Conservation (phyloP, 2,113 vertebrate genomes). For the Sturnira hondurensis region DNA sequence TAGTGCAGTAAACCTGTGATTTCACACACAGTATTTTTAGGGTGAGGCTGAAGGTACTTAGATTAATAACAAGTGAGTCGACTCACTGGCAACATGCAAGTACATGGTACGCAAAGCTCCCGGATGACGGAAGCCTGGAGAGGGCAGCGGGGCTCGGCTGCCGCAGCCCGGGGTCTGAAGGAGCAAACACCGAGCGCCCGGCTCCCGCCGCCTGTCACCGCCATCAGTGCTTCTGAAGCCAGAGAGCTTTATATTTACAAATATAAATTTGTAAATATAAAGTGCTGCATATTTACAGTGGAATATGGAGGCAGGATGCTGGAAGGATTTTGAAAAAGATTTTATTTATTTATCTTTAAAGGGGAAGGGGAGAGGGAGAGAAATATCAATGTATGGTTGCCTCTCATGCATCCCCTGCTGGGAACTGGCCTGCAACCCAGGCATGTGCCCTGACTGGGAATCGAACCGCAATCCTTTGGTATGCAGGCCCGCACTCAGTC, state of each 20-base stretch:
- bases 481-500: too few relatives aligned
- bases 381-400: too few relatives aligned
- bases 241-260: too few relatives aligned
- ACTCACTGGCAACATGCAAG: neutral
- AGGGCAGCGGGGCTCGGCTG: rapidly evolving
- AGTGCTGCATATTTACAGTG: neutral
- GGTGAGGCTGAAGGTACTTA: neutral
- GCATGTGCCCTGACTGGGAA: too few relatives aligned
- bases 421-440: too few relatives aligned
- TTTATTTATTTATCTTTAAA: too few relatives aligned
- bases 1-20: neutral
- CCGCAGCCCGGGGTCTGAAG: neutral
- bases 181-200: neutral
- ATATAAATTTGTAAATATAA: too few relatives aligned
- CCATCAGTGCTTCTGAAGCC: neutral
- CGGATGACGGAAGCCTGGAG: neutral
- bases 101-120: neutral
- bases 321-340: neutral
- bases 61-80: neutral
- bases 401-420: too few relatives aligned
- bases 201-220: neutral
- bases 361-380: too few relatives aligned
- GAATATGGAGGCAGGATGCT: neutral
- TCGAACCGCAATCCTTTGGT: too few relatives aligned
- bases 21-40: neutral